Base-by-base conservation (phyloP, 2,113 vertebrate species). In the Trochalopteron elliotii region DNA sequence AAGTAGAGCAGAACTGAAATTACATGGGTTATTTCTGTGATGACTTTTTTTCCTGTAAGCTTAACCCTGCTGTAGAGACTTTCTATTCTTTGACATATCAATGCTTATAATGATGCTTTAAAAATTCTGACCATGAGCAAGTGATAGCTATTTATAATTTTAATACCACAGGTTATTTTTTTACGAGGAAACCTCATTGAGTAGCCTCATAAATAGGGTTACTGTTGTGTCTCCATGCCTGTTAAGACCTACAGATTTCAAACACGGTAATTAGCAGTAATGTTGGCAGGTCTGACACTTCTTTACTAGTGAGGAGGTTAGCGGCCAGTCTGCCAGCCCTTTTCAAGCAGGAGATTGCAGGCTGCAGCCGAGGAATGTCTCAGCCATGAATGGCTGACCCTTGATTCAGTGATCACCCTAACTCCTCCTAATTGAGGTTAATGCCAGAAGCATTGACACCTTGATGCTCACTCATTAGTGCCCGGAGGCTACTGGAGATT, bases 341-440 rank as follows among this genome's bases (percentile, higher is more conserved):
- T 87, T 84, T 87, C 53, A 53, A n/a, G 72, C 22, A 23, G 33
- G 56, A 81, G 83, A 17, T 80, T 87, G 78, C 23, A 75, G 69
- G 45, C 53, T 89, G 78, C 23, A 75, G 69, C 49, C 53, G 60
- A 87, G 91, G 91, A 95, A 95, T 93, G 83, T 89, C 65, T 92
- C 89, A 76, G 65, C 64, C 45, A 17, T 84, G 77, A 87, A 47
- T 45, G 81, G 52, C 65, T 89, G 93, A 96, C 91, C 87, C 69
- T 81, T 57, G 89, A 79, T 84, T 84, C 83, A 53, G 56, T 12
- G 87, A 64, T 93, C 89, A 72, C 87, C 52, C 65, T 53, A 87
- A 94, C 93, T 96, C 94, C 61, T 87, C 87, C 89, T 96, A 96
- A 96, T 85, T 96, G 95, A 93, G 89, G 94, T 91, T 96, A 96